These are phyloP conservation scores for Oedothorax gibbosus DNA, from an alignment of 1,140 invertebrate species.

Conservation along the genomic window DNA sequence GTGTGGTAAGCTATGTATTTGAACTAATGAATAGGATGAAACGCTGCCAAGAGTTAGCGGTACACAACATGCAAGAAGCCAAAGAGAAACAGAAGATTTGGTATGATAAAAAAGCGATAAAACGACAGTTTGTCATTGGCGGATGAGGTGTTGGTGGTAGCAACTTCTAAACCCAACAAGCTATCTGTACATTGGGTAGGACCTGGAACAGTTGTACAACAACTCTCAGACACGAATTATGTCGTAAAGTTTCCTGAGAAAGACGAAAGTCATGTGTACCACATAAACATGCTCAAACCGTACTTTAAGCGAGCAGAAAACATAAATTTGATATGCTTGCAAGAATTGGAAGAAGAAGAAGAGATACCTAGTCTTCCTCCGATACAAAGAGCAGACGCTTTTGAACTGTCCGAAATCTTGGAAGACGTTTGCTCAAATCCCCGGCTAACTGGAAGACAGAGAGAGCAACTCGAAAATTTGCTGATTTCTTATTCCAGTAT, in stretches of 20 bases:
- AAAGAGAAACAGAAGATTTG: conserved; percentile 14
- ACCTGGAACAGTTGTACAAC: neutral
- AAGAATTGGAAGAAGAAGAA: neutral
- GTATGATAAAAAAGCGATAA: conserved; percentile 21
- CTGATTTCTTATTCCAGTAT: neutral
- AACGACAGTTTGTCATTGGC: conserved; percentile 6
- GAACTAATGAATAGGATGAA: conserved; percentile 3
- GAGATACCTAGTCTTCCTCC: neutral
- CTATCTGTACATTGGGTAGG: conserved; percentile 17
- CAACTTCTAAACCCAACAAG: conserved; percentile 4
- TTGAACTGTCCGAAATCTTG: neutral
- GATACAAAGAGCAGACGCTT: neutral
- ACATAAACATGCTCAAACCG: conserved; percentile 19
- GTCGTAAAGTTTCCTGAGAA: conserved; percentile 6
- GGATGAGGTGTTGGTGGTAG: conserved; percentile 9
- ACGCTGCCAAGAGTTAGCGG: conserved; percentile 14
- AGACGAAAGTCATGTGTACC: conserved; percentile 19
- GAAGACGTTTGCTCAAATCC: neutral
- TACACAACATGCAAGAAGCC: conserved; percentile 1
- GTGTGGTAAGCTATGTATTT: neutral
- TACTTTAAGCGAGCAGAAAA: conserved; percentile 19
- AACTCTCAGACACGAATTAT: conserved; percentile 35
- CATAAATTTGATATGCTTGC: neutral
- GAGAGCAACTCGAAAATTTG: neutral
- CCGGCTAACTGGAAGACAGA: neutral